A percentile compares a stretch with the other conserved stretches of the same genome.
Conservation (phyloP, 1,140 invertebrate species). For the Diorhabda elongata region DNA sequence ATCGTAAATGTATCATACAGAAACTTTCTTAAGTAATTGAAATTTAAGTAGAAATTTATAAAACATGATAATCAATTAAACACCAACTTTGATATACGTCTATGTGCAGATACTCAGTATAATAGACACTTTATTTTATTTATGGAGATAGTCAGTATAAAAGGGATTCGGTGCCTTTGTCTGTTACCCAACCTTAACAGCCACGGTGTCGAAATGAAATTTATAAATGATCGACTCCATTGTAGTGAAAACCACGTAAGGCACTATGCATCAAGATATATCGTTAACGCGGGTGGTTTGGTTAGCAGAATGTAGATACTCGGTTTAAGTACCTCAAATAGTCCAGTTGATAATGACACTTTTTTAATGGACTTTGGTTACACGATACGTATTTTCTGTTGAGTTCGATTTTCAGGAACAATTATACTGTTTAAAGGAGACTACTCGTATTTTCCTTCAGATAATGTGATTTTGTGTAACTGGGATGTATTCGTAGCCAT, state of each 20-base stretch:
- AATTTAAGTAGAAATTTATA: not conserved
- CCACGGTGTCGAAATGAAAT: not conserved
- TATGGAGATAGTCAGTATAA: conserved; percentile 1
- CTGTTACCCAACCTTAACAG: not conserved
- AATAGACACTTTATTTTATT: conserved; percentile 3
- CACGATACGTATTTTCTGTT: too few species aligned
- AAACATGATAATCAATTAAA: not conserved
- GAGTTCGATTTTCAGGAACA: too few species aligned
- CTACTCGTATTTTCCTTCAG: too few species aligned
- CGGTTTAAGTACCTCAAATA: too few species aligned
- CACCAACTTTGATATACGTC: not conserved
- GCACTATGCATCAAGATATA: not conserved
- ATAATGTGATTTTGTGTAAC: too few species aligned
- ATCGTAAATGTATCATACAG: not conserved
- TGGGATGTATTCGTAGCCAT: too few species aligned
- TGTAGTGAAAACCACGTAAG: not conserved
- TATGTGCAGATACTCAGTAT: conserved; percentile 1
- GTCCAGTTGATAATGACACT: too few species aligned
- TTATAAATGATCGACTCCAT: conserved; percentile 1
- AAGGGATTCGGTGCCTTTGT: conserved; percentile 1
- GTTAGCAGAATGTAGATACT: too few species aligned
- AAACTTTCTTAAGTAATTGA: not conserved
- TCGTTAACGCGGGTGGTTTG: not conserved
- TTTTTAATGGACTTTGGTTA: too few species aligned
- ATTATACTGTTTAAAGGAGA: too few species aligned